A percentile compares a stretch with the other conserved stretches of the same genome.
Conservation (phyloP, 2,113 vertebrate genomes). For the Mus musculus region GRCm39 chr11:91472501-91473000, state of each 20-base stretch:
- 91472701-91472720: background rate
- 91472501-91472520: background rate
- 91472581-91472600: background rate
- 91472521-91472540: background rate
- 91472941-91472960: background rate
- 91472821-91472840: background rate
- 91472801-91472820: conserved; percentile 38
- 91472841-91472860: background rate
- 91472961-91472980: background rate
- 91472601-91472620: background rate
- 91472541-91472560: background rate
- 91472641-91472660: background rate
- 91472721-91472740: background rate
- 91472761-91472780: background rate
- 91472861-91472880: background rate
- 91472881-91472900: background rate
- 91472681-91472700: conserved; percentile 7
- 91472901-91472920: background rate
- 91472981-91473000: background rate
- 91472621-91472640: background rate
- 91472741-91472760: background rate
- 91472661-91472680: background rate
- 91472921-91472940: background rate
- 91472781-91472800: background rate
- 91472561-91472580: background rate